phyloP scores from a whole-genome alignment of 2,797 vertebrate genomes.

The Otolemur crassicaudatus region DNA sequence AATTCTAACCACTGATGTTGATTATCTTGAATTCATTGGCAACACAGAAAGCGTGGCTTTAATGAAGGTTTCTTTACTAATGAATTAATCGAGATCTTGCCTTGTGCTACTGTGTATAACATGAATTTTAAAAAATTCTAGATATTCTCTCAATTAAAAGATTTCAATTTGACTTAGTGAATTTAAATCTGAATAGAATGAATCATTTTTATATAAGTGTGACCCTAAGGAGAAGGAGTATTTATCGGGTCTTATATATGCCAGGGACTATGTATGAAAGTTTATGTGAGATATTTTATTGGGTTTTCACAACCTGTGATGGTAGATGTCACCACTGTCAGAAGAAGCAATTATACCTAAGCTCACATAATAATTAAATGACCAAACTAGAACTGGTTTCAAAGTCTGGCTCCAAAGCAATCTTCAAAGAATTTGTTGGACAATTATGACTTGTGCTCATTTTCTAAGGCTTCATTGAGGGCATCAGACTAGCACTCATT shows the following conservation, averaged over 20 bases:
- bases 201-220: not conserved
- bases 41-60: not conserved
- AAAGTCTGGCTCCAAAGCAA: not conserved
- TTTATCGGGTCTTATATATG: not conserved
- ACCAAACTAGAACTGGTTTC: not conserved
- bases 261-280: not conserved
- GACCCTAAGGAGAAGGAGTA: not conserved
- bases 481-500: not conserved
- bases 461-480: not conserved
- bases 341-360: not conserved
- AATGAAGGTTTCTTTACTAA: conserved; percentile 30
- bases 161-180: conserved; percentile 48
- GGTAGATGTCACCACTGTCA: not conserved
- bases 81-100: not conserved
- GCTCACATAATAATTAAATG: not conserved
- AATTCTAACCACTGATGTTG: not conserved
- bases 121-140: not conserved
- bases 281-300: not conserved
- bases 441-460: not conserved
- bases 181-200: conserved; percentile 45
- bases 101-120: not conserved
- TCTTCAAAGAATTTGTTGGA: not conserved
- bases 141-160: not conserved
- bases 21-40: not conserved
- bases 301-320: not conserved